Evolutionary conservation across 2,888 invertebrate genomes (phyloP).

Genomic region (Acanthosepion lycidas): DNA sequence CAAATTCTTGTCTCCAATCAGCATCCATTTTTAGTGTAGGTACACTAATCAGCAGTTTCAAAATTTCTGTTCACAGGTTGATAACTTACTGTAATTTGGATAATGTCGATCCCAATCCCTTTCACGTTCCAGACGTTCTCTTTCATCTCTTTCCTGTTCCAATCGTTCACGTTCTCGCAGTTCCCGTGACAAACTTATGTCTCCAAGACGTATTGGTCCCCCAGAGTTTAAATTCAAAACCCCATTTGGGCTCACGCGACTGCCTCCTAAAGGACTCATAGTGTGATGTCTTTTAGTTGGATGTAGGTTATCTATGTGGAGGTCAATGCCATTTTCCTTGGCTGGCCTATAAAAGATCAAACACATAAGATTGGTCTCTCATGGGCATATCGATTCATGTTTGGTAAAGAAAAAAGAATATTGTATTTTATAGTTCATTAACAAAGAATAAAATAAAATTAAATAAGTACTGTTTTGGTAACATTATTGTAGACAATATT

Average conservation of each 20-base stretch:
- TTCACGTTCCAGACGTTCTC: conserved; percentile 68
- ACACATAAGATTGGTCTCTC: conserved; percentile 50
- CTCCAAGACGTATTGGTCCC: conserved; percentile 73
- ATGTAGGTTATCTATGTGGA: conserved; percentile 58
- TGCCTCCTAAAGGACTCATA: conserved; percentile 68
- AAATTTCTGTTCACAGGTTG: not conserved
- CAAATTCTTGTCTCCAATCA: too few relatives aligned
- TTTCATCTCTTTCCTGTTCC: conserved; percentile 66
- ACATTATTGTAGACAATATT: too few relatives aligned
- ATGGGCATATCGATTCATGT: too few relatives aligned
- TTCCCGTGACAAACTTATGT: conserved; percentile 72
- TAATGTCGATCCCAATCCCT: conserved; percentile 62
- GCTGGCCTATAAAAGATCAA: conserved; percentile 55
- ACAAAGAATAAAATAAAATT: too few relatives aligned
- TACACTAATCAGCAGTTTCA: not conserved
- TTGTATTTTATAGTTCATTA: too few relatives aligned
- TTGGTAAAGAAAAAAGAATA: too few relatives aligned
- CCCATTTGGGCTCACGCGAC: conserved; percentile 69
- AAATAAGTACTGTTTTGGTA: too few relatives aligned
- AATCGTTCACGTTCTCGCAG: conserved; percentile 70
- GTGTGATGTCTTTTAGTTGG: conserved; percentile 73
- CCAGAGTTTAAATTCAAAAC: conserved; percentile 65
- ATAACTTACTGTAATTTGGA: conserved; percentile 63
- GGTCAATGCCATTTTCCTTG: conserved; percentile 70
- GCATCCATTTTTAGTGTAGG: not conserved